A percentile compares a stretch with the other conserved stretches of the same genome.
phyloP scores from a whole-genome alignment of 1,140 invertebrate genomes.

The Manduca sexta region DNA sequence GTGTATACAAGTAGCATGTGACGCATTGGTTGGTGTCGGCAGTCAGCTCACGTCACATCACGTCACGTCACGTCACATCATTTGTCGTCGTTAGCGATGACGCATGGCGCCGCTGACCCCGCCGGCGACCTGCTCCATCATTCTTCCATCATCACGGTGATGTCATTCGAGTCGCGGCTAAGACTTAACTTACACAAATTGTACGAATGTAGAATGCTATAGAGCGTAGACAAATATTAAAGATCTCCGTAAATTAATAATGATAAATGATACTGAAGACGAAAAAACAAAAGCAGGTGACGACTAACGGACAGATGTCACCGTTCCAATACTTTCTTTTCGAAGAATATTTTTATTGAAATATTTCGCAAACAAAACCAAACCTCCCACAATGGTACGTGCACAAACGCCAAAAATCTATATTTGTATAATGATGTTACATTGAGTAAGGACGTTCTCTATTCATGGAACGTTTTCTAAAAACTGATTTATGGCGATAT shows the following conservation, averaged over 20 bases:
- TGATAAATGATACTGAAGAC: not conserved
- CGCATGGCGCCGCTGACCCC: conserved; percentile 63
- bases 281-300: conserved; percentile 47
- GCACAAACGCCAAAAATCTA: conserved; percentile 65
- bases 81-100: conserved; percentile 73
- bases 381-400: conserved; percentile 64
- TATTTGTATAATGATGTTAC: conserved; percentile 71
- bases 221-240: not conserved
- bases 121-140: conserved; percentile 55
- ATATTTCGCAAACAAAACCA: conserved; percentile 41
- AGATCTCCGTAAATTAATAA: not conserved
- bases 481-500: conserved; percentile 63
- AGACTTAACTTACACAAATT: not conserved
- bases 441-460: conserved; percentile 52
- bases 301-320: conserved; percentile 34
- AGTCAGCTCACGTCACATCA: conserved; percentile 35
- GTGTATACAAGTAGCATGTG: not conserved
- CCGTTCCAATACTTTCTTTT: conserved; percentile 57
- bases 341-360: conserved; percentile 38
- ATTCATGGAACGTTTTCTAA: conserved; percentile 45
- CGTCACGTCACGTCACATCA: conserved; percentile 60
- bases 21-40: not conserved
- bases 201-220: not conserved
- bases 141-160: conserved; percentile 46
- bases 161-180: conserved; percentile 9